Evolutionary conservation across 2,888 invertebrate genomes (phyloP), one percentile per base, ranked within the genome.

Genomic region (Eupsilia transversa): DNA sequence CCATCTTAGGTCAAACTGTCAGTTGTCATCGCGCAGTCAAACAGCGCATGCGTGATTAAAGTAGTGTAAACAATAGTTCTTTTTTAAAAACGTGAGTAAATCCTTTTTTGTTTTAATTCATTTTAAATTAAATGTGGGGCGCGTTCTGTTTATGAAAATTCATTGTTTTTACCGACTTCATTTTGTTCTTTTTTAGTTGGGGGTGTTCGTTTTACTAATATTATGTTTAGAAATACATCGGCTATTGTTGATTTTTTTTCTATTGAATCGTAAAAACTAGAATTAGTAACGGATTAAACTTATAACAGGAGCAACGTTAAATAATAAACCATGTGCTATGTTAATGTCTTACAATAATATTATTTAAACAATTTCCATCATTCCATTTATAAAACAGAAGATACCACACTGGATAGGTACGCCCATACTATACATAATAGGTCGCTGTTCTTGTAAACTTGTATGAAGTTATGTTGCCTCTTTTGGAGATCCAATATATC

Each of bases 1-100:
- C 87, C 87, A 87, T 87, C 43, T 80, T 84, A 60, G 74, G 57
- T 82, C 79, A 82, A 79, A 17, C 76, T 82, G 86, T 84, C 77
- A 86, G 86, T 86, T 80, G 72, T 69, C 80, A 79, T 43, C 67
- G 86, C 86, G 88, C 86, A 35, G 70, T 60, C 77, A 59, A 38
- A 73, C 72, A 38, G 86, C 86, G 86, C 86, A 86, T 84, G 86
- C 84, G 86, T 82, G 79, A 69, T 65, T 41, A 3, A 33, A 61
- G 74, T 60, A 76, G 82, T 85, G 85, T 10, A 23, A 35, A 43
- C n/a, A 72, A 54, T 43, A 54, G 52, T 74, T 71, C 0, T 38
- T 41, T 63, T 75, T 72, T 75, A 35, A n/a, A 66, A 64, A 82
- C 38, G 85, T 86, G 72, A 86, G 85, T 86, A 57, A 27, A 52